Evolutionary conservation across 2,888 invertebrate species (phyloP).

Genomic region (Chorisops tibialis): DNA sequence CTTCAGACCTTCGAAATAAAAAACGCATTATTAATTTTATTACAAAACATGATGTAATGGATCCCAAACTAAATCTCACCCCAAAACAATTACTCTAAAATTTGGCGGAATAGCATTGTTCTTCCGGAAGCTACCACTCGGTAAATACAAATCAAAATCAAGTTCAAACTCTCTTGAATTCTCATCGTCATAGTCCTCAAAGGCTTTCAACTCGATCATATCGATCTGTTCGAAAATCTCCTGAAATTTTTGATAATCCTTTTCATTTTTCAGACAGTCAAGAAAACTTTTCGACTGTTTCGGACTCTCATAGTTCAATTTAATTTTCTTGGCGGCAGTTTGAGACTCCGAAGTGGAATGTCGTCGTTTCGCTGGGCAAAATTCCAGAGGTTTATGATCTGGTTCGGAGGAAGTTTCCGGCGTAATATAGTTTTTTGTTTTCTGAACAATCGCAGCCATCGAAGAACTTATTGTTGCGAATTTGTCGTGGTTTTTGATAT

Average conservation of each 20-base stretch:
- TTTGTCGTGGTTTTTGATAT: conserved; percentile 36
- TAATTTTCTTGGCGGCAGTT: conserved; percentile 6
- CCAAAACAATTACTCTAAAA: conserved; percentile 43
- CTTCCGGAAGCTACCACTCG: conserved; percentile 42
- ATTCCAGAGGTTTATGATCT: neutral
- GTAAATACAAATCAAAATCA: conserved; percentile 42
- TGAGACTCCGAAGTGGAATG: conserved; percentile 14
- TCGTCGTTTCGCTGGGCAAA: neutral
- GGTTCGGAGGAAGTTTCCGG: neutral
- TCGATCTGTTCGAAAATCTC: conserved; percentile 43
- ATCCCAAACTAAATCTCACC: conserved; percentile 26
- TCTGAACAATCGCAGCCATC: conserved; percentile 37
- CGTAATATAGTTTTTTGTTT: conserved; percentile 11
- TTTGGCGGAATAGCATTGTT: conserved; percentile 42
- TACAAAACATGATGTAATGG: neutral
- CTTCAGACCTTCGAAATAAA: conserved; percentile 30
- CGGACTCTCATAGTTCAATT: neutral
- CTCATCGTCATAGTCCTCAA: conserved; percentile 15
- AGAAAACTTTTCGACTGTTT: conserved; percentile 38
- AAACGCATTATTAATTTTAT: neutral
- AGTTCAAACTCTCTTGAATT: conserved; percentile 37
- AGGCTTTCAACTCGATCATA: conserved; percentile 38
- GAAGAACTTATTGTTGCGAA: conserved; percentile 36
- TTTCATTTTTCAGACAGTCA: conserved; percentile 40
- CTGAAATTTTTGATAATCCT: conserved; percentile 39